Conservation (phyloP, 2,797 vertebrate species). For the Chaetophractus vellerosus region DNA sequence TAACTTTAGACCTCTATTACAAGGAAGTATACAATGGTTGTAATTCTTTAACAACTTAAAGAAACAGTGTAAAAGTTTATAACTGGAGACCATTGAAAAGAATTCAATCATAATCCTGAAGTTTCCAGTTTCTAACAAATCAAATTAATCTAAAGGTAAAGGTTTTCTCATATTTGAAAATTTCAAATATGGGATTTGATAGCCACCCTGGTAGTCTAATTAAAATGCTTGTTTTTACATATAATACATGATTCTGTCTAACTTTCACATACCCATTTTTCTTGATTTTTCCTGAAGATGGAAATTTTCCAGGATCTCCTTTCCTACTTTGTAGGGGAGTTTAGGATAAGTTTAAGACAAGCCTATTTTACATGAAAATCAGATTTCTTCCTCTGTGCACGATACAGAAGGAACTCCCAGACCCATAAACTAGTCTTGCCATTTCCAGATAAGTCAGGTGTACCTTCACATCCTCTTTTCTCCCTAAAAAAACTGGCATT, state of each 20-base stretch:
- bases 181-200: not conserved
- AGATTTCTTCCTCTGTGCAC: not conserved
- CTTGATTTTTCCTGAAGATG: not conserved
- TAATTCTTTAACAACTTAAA: too few relatives aligned
- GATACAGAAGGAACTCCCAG: not conserved
- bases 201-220: not conserved
- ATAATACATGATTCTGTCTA: conserved; percentile 19
- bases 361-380: not conserved
- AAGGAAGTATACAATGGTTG: not conserved
- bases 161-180: not conserved
- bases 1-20: not conserved
- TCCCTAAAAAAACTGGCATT: not conserved
- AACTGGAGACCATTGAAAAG: not conserved
- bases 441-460: not conserved
- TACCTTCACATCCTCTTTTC: not conserved
- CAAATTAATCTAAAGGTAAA: conserved; percentile 5
- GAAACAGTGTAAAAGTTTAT: not conserved
- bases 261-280: not conserved
- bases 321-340: not conserved
- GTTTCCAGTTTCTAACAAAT: conserved; percentile 21
- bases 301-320: not conserved
- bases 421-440: not conserved
- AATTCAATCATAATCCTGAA: not conserved
- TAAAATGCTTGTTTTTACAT: conserved; percentile 7
- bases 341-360: conserved; percentile 4